Conservation (phyloP, 2,113 vertebrate genomes). For the Mobula hypostoma region DNA sequence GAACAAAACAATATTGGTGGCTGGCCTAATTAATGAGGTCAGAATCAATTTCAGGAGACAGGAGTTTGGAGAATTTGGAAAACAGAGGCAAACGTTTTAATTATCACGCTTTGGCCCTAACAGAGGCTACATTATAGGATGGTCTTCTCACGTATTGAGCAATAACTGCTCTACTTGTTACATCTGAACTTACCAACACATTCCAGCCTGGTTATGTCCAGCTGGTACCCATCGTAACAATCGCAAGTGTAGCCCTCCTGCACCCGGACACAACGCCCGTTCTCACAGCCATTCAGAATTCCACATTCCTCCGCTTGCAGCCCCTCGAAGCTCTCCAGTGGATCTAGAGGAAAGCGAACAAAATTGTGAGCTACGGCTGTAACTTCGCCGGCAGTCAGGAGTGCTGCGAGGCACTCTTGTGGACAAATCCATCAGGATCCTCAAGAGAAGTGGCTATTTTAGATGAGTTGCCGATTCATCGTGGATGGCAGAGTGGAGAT, state of each 20-base stretch:
- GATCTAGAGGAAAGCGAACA: constrained; percentile 47
- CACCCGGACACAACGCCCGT: constrained; percentile 91
- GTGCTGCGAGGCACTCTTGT: constrained; percentile 19
- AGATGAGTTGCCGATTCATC: neutral
- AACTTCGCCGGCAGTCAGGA: constrained; percentile 24
- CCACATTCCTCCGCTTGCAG: constrained; percentile 88
- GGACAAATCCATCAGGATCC: neutral
- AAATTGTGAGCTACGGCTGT: constrained; percentile 42
- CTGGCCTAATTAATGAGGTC: neutral
- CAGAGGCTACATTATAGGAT: neutral
- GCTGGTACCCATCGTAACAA: constrained; percentile 90
- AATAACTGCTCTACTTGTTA: neutral
- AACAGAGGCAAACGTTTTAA: neutral
- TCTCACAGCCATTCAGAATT: constrained; percentile 92
- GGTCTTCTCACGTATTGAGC: neutral
- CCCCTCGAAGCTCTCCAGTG: constrained; percentile 75
- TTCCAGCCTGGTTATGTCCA: constrained; percentile 88
- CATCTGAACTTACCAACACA: constrained; percentile 74
- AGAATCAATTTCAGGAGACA: neutral
- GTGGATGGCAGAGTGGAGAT: too few species aligned
- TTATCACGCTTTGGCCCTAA: neutral
- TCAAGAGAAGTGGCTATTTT: neutral
- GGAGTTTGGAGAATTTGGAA: neutral
- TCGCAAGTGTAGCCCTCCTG: constrained; percentile 95
- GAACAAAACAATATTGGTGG: neutral